These are phyloP conservation scores for Harpalus rubripes DNA, from an alignment of 2,888 invertebrate genomes.

Conservation along the genomic window DNA sequence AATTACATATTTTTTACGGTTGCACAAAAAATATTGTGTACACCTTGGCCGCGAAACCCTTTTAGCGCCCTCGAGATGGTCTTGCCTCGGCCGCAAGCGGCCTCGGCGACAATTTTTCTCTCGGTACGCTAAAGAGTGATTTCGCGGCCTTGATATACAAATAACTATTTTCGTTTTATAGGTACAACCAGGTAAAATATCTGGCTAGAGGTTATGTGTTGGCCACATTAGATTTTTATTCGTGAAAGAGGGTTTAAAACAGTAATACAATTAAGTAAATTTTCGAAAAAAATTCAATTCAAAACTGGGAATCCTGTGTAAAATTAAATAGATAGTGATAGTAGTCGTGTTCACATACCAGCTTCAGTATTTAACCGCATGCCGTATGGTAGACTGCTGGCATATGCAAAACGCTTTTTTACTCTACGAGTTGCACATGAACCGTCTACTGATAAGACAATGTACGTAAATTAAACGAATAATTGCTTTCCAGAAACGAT, in stretches of 20 bases:
- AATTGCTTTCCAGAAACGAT: conserved; percentile 37
- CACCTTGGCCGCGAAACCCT: too few species aligned
- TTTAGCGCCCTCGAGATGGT: too few species aligned
- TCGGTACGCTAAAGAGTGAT: too few species aligned
- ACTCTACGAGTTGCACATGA: conserved; percentile 15
- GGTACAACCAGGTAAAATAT: too few species aligned
- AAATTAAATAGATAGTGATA: conserved; percentile 34
- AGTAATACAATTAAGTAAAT: neutral
- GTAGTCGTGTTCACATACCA: neutral
- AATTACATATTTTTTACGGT: too few species aligned
- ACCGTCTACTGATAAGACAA: conserved; percentile 33
- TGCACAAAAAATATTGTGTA: too few species aligned
- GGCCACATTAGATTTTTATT: too few species aligned
- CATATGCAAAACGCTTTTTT: conserved; percentile 43
- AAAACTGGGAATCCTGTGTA: conserved; percentile 13
- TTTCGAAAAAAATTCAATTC: conserved; percentile 15
- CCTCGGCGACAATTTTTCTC: too few species aligned
- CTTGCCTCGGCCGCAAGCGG: too few species aligned
- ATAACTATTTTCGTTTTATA: too few species aligned
- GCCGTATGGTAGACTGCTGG: conserved; percentile 11
- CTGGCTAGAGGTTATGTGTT: too few species aligned
- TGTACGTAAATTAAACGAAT: conserved; percentile 24
- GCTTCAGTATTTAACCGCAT: neutral
- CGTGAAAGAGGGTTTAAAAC: neutral
- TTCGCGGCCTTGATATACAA: too few species aligned